Percentiles rank a stretch among this genome's conserved stretches.
These are phyloP conservation scores for Hucho hucho DNA, from an alignment of 2,113 vertebrate genomes.

Conservation along the genomic window DNA sequence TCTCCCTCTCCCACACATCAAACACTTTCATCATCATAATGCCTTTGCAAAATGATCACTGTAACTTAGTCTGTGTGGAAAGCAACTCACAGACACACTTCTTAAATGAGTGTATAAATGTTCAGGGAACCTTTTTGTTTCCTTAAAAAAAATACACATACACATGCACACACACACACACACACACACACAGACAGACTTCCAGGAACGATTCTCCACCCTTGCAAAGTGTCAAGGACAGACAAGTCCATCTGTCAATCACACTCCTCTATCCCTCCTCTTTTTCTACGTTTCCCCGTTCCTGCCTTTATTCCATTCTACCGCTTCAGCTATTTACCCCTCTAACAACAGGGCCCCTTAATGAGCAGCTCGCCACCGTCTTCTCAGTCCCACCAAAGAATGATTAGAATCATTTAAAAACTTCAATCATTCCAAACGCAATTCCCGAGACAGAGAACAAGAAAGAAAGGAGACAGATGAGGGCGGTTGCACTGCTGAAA, in stretches of 20 bases:
- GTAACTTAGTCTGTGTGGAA: no score
- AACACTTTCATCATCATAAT: no score
- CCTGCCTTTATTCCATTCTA: not conserved
- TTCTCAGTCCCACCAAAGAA: constrained; percentile 34
- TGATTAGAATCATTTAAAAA: constrained; percentile 36
- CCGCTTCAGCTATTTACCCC: constrained; percentile 15
- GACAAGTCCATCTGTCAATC: constrained; percentile 34
- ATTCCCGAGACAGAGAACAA: constrained; percentile 22
- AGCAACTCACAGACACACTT: not conserved
- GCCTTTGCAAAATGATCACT: no score
- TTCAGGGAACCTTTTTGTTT: not conserved
- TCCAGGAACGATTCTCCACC: constrained; percentile 16
- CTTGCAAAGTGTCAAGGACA: constrained; percentile 27
- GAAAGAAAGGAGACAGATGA: constrained; percentile 4
- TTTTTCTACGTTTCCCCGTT: constrained; percentile 5
- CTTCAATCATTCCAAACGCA: constrained; percentile 43
- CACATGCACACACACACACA: constrained; percentile 12
- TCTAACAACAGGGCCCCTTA: constrained; percentile 8
- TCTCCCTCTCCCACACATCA: constrained; percentile 60
- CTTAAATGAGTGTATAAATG: not conserved
- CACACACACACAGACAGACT: constrained; percentile 12
- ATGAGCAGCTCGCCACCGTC: constrained; percentile 3
- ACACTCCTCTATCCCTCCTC: constrained; percentile 16
- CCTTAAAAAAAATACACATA: constrained; percentile 1
- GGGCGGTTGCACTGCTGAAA: constrained; percentile 1